phyloP scores from a whole-genome alignment of 2,888 invertebrate species.

The Thysanoteuthis rhombus region DNA sequence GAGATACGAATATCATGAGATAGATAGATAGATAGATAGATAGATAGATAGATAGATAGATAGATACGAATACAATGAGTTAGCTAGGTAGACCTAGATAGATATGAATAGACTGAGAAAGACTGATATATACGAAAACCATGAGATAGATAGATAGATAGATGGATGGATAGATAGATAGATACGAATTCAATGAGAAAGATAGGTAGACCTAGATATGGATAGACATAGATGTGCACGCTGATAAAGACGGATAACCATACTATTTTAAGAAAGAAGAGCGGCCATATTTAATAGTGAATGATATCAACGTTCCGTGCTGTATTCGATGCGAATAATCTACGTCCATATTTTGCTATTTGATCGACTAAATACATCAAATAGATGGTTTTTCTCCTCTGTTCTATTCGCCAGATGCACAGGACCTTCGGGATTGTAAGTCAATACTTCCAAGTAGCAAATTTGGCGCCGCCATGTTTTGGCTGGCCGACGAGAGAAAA shows the following conservation, averaged over 20 bases:
- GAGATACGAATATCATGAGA: too few species aligned
- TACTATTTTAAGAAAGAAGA: too few species aligned
- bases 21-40: background rate
- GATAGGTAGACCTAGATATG: too few species aligned
- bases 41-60: background rate
- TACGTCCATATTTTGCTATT: background rate
- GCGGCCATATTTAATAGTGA: background rate
- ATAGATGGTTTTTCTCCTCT: background rate
- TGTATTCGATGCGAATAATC: background rate
- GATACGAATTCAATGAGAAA: background rate
- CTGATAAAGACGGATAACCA: too few species aligned
- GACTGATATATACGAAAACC: background rate
- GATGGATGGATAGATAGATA: background rate
- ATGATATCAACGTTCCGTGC: background rate
- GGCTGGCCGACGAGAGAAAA: background rate
- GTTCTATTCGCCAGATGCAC: background rate
- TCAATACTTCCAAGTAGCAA: background rate
- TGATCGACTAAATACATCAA: background rate
- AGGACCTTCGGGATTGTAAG: slow-evolving; percentile 12
- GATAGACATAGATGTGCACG: too few species aligned
- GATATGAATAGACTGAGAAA: background rate
- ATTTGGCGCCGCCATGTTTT: background rate
- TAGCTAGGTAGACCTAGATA: background rate
- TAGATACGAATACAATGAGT: background rate
- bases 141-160: background rate